Conservation (phyloP, 2,797 vertebrate species). For the Sus cebifrons region DNA sequence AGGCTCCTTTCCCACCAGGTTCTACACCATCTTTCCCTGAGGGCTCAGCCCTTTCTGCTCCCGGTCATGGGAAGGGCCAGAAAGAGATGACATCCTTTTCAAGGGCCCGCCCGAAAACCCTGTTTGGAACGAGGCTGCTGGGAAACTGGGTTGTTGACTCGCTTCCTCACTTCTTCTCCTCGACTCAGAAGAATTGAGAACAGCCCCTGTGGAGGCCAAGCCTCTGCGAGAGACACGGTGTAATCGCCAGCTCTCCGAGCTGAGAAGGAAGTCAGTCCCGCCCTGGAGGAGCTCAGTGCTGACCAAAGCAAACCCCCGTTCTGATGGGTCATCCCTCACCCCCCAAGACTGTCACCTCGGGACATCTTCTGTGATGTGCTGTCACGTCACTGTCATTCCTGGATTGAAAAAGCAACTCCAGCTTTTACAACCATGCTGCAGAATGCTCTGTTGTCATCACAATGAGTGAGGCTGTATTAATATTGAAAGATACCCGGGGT, state of each 20-base stretch:
- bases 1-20: constrained; percentile 52
- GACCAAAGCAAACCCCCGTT: background rate
- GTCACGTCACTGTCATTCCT: background rate
- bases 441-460: background rate
- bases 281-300: background rate
- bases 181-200: background rate
- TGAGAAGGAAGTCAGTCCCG: background rate
- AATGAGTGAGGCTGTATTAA: background rate
- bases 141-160: too few species aligned
- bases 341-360: background rate
- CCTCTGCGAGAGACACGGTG: background rate
- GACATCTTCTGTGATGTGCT: background rate
- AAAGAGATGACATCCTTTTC: constrained; percentile 59
- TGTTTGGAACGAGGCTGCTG: constrained; percentile 19
- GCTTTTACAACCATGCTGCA: background rate
- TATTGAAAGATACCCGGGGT: background rate
- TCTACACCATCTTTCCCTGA: constrained; percentile 68
- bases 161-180: too few species aligned
- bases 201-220: background rate
- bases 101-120: constrained; percentile 50
- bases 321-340: background rate
- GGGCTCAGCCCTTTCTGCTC: constrained; percentile 54
- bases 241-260: background rate
- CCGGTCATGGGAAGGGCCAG: constrained; percentile 76
- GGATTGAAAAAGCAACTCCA: constrained; percentile 43